Evolutionary conservation across 2,797 vertebrate species (phyloP).

Genomic region (Amniataba percoides): DNA sequence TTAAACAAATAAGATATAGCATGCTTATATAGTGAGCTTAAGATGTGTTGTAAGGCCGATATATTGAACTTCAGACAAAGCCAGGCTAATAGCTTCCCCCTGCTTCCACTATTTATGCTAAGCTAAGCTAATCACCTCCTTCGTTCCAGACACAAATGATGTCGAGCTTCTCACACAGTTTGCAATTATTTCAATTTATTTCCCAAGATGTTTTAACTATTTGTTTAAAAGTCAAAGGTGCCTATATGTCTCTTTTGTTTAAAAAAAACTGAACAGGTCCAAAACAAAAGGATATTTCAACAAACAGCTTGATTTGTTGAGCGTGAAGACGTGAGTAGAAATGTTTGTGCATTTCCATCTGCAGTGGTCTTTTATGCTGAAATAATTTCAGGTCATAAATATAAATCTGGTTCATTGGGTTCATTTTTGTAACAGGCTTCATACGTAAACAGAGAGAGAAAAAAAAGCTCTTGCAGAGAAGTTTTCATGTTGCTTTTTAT

Average conservation of each 20-base stretch:
- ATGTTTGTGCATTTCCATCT: background rate
- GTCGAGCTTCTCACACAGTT: background rate
- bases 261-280: too few species aligned
- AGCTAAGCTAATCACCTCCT: background rate
- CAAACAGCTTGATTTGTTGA: background rate
- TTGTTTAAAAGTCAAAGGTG: background rate
- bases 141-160: background rate
- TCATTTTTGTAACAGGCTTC: background rate
- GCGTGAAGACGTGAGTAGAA: background rate
- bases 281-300: background rate
- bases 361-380: background rate
- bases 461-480: background rate
- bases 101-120: background rate
- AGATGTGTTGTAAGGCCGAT: background rate
- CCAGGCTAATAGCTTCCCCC: background rate
- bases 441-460: background rate
- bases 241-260: background rate
- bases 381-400: background rate
- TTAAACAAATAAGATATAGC: background rate
- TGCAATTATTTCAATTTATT: background rate
- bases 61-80: too few species aligned
- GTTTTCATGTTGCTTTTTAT: constrained; percentile 26
- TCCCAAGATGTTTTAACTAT: background rate
- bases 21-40: background rate
- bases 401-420: constrained; percentile 13